A percentile compares a stretch with the other conserved stretches of the same genome.
Conservation (phyloP, 2,797 vertebrate genomes). For the Mormyrops attenuatus region DNA sequence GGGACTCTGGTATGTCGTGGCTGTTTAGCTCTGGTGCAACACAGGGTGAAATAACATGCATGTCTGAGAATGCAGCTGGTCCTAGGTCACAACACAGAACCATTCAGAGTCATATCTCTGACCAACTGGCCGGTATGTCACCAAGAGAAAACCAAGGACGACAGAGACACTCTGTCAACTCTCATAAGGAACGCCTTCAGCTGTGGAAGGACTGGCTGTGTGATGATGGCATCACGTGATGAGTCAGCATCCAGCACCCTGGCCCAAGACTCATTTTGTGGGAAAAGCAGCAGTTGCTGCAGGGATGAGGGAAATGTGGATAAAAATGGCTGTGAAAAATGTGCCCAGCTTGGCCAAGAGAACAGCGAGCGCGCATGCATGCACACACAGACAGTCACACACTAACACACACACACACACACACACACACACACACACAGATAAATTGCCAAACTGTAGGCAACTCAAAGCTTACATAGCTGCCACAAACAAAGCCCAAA, state of each 20-base stretch:
- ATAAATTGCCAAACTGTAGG: background rate
- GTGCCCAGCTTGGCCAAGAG: background rate
- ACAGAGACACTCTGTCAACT: background rate
- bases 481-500: background rate
- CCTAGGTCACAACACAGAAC: background rate
- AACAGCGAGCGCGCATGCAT: background rate
- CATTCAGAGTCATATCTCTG: background rate
- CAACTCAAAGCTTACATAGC: conserved; percentile 10
- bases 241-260: background rate
- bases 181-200: background rate
- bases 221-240: background rate
- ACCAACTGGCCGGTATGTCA: background rate
- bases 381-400: background rate
- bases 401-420: background rate
- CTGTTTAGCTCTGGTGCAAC: background rate
- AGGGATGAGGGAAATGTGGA: background rate
- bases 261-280: too few species aligned
- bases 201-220: background rate
- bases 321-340: background rate
- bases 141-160: background rate
- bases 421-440: background rate
- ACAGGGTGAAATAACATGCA: background rate
- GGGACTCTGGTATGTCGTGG: background rate
- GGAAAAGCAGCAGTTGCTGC: too few species aligned
- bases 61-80: background rate